Base-by-base conservation (phyloP, 1,140 invertebrate species). In the Heliothis subflexa region DNA sequence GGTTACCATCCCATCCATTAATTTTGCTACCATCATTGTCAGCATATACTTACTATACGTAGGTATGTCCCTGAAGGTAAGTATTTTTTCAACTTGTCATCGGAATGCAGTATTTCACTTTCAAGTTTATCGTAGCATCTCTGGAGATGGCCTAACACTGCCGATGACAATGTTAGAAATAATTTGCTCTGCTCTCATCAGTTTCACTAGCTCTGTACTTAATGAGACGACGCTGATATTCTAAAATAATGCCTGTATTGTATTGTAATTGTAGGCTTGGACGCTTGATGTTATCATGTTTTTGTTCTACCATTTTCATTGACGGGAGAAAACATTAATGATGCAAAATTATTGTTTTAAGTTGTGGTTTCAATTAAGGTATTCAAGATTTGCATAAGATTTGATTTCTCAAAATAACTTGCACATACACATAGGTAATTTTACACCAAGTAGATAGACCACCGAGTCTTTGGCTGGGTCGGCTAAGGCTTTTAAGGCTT, bases 141-240 rank as follows among this genome's bases (percentile, higher is more conserved):
- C 28, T 73, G 71, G n/a, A 5, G 25, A 2, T 11, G 54, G 50
- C 5, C 52, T 59, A 0, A 55, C 54, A 28, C n/a, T 64, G 45
- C 61, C 14, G 50, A 72, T 72, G 68, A 72, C 68, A 72, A 72
- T 72, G 52, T 72, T 55, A 72, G 50, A 59, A 13, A 21, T 73
- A 57, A 73, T 73, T 73, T 73, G 52, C 71, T 59, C 54, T 14
- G 18, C 68, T 73, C 54, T 12, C 71, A 73, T 73, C 40, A 73
- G 71, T 73, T 73, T 73, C 71, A 73, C 71, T 73, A 59, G 16
- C n/a, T 25, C 18, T 3, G 33, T 73, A 73, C 28, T 28, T 73
- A 73, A 73, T 59, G 71, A 73, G 52, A 12, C 55, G 18, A 47
- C 12, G 71, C 52, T 73, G 55, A 59, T 73, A 73, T 54, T 73